Evolutionary conservation across 2,113 vertebrate genomes (phyloP), one percentile per base, ranked within the genome.

Genomic region (Callipepla squamata): DNA sequence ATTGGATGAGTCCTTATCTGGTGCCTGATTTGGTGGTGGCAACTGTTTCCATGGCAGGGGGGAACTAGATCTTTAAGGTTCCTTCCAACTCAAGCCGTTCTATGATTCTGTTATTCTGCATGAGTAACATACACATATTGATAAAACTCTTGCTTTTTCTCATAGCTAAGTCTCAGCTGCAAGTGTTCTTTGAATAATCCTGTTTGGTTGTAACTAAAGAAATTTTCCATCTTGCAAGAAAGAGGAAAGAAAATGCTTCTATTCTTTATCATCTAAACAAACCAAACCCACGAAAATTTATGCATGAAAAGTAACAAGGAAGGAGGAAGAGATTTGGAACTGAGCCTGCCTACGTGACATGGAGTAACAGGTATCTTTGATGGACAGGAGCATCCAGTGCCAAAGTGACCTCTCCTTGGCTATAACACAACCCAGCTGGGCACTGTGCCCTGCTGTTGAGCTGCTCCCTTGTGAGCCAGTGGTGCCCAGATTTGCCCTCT

Each of bases 361-460:
- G 0, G 26, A 57, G 22, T 20, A 57, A 19, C 13, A 30, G 34
- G 36, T 57, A 50, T 34, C 36, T 78, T 32, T 55, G 53, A 38
- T 34, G 61, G 26, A 76, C 5, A 8, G 34, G 4, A n/a, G 22
- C 13, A 11, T 9, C 13, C 25, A 36, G 25, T 0, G 2, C 20
- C 25, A 18, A 67, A 55, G 11, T 36, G 81, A 40, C n/a, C n/a
- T 13, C 40, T 76, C 21, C 62, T 34, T 34, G 53, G 32, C 15
- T 47, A 30, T 53, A 69, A 7, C 2, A 0, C 55, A 17, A 34
- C 1, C 32, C 1, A 2, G 5, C 44, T 32, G 20, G 51, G 32
- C 50, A 38, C 2, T 1, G 14, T 23, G 50, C 32, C 51, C 28
- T 61, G 18, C 22, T 23, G 9, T 30, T 40, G 45, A n/a, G n/a